These are phyloP conservation scores for Adelphocoris suturalis DNA, from an alignment of 2,888 invertebrate genomes.

Conservation along the genomic window DNA sequence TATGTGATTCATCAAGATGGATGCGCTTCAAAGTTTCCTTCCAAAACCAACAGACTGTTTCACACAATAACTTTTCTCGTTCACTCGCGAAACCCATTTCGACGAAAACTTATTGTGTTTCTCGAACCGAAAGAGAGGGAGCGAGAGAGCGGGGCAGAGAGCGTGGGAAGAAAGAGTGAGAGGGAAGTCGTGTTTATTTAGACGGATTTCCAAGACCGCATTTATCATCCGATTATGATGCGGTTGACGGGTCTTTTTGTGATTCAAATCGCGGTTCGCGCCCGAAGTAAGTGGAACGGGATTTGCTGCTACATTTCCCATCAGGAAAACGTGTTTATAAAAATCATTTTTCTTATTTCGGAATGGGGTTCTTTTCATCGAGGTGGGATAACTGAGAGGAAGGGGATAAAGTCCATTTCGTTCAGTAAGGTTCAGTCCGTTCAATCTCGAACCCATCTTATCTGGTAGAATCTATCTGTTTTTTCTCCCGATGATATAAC, in stretches of 20 bases:
- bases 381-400: neutral
- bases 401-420: neutral
- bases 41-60: neutral
- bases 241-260: conserved; percentile 34
- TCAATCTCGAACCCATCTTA: too few relatives aligned
- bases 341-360: neutral
- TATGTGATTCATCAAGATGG: neutral
- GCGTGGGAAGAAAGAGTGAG: neutral
- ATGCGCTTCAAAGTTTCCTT: neutral
- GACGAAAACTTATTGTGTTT: conserved; percentile 13
- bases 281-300: neutral
- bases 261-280: conserved; percentile 7
- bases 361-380: neutral
- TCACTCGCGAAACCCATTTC: neutral
- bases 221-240: conserved; percentile 34
- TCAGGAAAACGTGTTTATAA: conserved; percentile 5
- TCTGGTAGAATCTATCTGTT: too few relatives aligned
- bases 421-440: neutral
- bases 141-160: neutral
- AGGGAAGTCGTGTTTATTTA: neutral
- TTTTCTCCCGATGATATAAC: too few relatives aligned
- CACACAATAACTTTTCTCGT: neutral
- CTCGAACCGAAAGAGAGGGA: neutral
- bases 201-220: conserved; percentile 21
- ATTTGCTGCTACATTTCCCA: neutral